phyloP scores from a whole-genome alignment of 2,888 invertebrate species.

The Apoderus coryli region DNA sequence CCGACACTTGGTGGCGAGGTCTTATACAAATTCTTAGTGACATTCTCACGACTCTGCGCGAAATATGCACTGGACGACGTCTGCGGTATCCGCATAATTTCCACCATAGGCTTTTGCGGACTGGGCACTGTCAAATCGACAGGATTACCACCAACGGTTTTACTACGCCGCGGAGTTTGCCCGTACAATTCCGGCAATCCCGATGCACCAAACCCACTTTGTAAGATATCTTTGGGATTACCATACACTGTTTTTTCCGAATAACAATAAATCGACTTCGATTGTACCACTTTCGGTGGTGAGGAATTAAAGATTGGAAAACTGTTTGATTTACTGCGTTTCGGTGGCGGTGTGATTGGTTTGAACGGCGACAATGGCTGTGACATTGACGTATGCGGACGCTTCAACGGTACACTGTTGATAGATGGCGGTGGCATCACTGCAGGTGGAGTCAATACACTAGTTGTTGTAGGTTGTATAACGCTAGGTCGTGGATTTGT shows the following conservation, averaged over 20 bases:
- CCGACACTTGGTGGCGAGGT: conserved; percentile 20
- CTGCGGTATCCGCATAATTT: conserved; percentile 42
- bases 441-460: conserved; percentile 17
- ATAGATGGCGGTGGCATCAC: conserved; percentile 25
- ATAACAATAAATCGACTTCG: conserved; percentile 47
- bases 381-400: conserved; percentile 35
- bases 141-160: conserved; percentile 39
- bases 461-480: conserved; percentile 23
- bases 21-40: conserved; percentile 22
- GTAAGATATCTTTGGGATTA: conserved; percentile 54
- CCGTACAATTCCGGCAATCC: conserved; percentile 29
- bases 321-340: conserved; percentile 13
- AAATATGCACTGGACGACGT: conserved; percentile 10
- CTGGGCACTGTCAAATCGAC: conserved; percentile 48
- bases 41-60: conserved; percentile 13
- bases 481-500: conserved; percentile 28
- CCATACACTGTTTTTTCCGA: conserved; percentile 54
- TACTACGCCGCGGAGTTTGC: neutral
- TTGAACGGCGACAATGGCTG: conserved; percentile 23
- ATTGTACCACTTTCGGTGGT: conserved; percentile 46
- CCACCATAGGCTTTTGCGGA: conserved; percentile 36
- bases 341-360: conserved; percentile 16
- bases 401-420: conserved; percentile 24
- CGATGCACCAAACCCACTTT: conserved; percentile 35
- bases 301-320: conserved; percentile 22